These are phyloP conservation scores for Drosophila bifasciata DNA, from an alignment of 1,140 invertebrate genomes.

Conservation along the genomic window DNA sequence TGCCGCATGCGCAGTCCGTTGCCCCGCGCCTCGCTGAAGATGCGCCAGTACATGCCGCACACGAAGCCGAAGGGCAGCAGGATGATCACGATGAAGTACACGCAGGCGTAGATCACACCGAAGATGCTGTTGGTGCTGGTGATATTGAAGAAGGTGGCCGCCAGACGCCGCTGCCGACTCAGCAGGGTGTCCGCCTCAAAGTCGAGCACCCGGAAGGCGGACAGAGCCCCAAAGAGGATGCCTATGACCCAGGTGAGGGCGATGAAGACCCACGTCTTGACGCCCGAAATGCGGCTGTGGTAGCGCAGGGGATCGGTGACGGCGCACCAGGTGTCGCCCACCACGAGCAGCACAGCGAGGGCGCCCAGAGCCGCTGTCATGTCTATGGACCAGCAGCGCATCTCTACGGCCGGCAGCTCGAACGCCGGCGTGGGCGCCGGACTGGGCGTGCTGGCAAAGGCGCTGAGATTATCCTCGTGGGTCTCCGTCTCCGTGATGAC, in stretches of 20 bases:
- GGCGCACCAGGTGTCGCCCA: slow-evolving; percentile 93
- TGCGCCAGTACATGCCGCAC: slow-evolving; percentile 89
- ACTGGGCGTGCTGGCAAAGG: slow-evolving; percentile 19
- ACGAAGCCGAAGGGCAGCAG: slow-evolving; percentile 88
- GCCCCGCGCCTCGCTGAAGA: slow-evolving; percentile 89
- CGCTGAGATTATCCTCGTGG: slow-evolving; percentile 72
- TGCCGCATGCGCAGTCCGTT: slow-evolving; percentile 89
- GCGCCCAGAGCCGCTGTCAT: slow-evolving; percentile 84
- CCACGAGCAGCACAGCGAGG: slow-evolving; percentile 91
- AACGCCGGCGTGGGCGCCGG: slow-evolving; percentile 21
- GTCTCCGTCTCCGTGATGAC: slow-evolving; percentile 76
- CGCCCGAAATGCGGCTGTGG: slow-evolving; percentile 90
- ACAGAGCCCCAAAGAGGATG: slow-evolving; percentile 85
- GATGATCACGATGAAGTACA: slow-evolving; percentile 86
- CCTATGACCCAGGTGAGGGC: slow-evolving; percentile 88
- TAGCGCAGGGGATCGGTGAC: slow-evolving; percentile 94
- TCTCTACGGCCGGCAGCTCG: slow-evolving; percentile 47
- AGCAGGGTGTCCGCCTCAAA: slow-evolving; percentile 68
- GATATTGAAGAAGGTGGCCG: slow-evolving; percentile 69
- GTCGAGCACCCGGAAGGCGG: slow-evolving; percentile 78
- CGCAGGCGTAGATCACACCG: slow-evolving; percentile 76
- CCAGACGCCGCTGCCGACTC: slow-evolving; percentile 55
- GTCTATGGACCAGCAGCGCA: slow-evolving; percentile 82
- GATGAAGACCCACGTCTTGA: slow-evolving; percentile 89
- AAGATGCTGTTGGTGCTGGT: slow-evolving; percentile 72